These are phyloP conservation scores for Hipposideros armiger DNA, from an alignment of 2,113 vertebrate species.

Conservation along the genomic window DNA sequence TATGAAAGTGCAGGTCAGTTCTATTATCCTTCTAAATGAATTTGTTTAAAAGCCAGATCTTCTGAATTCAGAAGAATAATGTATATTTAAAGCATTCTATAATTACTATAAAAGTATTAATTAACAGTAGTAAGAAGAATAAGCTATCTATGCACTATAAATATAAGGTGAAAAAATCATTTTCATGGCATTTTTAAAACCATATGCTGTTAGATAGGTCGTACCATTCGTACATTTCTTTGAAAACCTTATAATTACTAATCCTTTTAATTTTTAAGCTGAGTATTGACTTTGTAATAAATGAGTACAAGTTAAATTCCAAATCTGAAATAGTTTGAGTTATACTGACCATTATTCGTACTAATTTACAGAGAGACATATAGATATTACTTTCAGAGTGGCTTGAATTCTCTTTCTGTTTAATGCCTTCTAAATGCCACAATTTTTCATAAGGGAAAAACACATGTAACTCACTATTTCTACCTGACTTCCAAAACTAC, in stretches of 20 bases:
- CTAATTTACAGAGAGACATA: conserved; percentile 85
- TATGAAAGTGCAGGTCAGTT: conserved; percentile 86
- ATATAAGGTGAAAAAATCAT: conserved; percentile 87
- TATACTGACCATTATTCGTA: conserved; percentile 88
- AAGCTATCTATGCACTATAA: conserved; percentile 87
- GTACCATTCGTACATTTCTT: conserved; percentile 88
- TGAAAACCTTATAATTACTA: conserved; percentile 90
- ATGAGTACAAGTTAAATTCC: conserved; percentile 86
- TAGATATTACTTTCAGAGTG: conserved; percentile 77
- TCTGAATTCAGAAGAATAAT: conserved; percentile 88
- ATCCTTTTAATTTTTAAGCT: conserved; percentile 89
- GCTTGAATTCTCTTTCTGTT: conserved; percentile 82
- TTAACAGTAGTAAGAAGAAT: conserved; percentile 87
- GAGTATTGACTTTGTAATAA: conserved; percentile 91
- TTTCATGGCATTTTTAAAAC: conserved; percentile 87
- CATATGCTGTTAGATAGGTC: conserved; percentile 85
- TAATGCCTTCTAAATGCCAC: conserved; percentile 75
- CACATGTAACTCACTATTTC: conserved; percentile 57
- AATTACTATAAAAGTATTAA: conserved; percentile 90
- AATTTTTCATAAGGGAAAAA: conserved; percentile 77
- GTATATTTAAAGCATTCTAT: conserved; percentile 89
- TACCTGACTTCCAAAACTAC: conserved; percentile 56
- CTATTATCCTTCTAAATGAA: conserved; percentile 88
- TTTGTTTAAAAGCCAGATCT: conserved; percentile 84
- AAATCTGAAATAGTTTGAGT: conserved; percentile 85